Evolutionary conservation across 2,113 vertebrate genomes (phyloP), one percentile per base, ranked within the genome.

Genomic region (Opisthocomus hoazin): DNA sequence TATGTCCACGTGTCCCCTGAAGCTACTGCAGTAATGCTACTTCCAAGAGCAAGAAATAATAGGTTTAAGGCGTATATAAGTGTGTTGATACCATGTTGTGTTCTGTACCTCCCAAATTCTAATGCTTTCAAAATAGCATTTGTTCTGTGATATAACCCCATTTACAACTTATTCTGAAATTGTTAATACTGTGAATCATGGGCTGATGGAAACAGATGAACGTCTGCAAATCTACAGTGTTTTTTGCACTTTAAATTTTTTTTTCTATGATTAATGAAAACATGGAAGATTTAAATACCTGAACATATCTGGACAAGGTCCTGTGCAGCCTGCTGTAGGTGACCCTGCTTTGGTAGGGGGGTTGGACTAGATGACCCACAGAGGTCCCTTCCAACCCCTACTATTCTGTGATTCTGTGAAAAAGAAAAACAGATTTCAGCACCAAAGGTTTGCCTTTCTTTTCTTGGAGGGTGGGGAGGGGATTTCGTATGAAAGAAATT

Each of bases 241-340:
- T 87, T 0, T 53, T 87, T 0, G 4, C 17, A 22, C 21, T 51
- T 58, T 1, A 15, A 7, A 0, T 12, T 58, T 70, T 46, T 79
- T 76, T 84, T 58, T 27, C n/a, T 30, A 1, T 34, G 34, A 30
- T 88, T 56, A 83, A 12, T 76, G 20, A 39, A 76, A 82, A 53
- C 36, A 13, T 39, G 60, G 76, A 87, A 60, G 14, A n/a, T 70
- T 37, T 68, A 73, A 69, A 41, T 50, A 64, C 21, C 8, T 23
- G 51, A 68, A 45, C 11, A 11, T 50, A 7, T 6, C n/a, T n/a
- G n/a, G n/a, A n/a, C n/a, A n/a, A n/a, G n/a, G n/a, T n/a, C n/a
- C n/a, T n/a, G n/a, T n/a, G n/a, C n/a, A n/a, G n/a, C n/a, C n/a
- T n/a, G n/a, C n/a, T n/a, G n/a, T n/a, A n/a, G n/a, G n/a, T n/a